These are phyloP conservation scores for Synergus itoensis DNA, from an alignment of 2,888 invertebrate species.

Conservation along the genomic window DNA sequence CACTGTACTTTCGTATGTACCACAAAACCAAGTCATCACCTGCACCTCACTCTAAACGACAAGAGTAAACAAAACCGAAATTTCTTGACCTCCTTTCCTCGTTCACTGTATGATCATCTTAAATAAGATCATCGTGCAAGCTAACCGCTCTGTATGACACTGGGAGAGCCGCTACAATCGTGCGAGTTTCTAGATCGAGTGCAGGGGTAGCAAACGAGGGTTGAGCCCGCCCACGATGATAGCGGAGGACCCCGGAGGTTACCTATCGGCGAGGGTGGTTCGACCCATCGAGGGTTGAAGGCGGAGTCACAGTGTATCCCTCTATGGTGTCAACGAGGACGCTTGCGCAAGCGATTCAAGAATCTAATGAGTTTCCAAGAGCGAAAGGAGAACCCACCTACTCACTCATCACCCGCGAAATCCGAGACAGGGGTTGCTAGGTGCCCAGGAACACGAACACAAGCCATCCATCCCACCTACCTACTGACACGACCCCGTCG, in stretches of 20 bases:
- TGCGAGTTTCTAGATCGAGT: slow-evolving; percentile 37
- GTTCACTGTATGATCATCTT: slow-evolving; percentile 2
- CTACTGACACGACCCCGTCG: slow-evolving; percentile 55
- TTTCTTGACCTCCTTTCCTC: not conserved
- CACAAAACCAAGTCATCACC: slow-evolving; percentile 57
- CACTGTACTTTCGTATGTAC: slow-evolving; percentile 47
- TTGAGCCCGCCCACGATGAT: slow-evolving; percentile 51
- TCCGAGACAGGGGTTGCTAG: slow-evolving; percentile 59
- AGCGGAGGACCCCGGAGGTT: slow-evolving; percentile 20
- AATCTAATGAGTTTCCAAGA: slow-evolving; percentile 34
- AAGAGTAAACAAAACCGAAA: slow-evolving; percentile 21
- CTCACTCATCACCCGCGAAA: slow-evolving; percentile 39
- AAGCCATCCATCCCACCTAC: slow-evolving; percentile 30
- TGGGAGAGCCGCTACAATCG: slow-evolving; percentile 58
- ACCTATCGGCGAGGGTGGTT: slow-evolving; percentile 46
- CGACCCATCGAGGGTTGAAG: slow-evolving; percentile 56
- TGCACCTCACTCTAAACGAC: slow-evolving; percentile 49
- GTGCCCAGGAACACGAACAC: slow-evolving; percentile 57
- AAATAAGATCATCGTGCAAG: slow-evolving; percentile 53
- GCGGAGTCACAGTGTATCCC: slow-evolving; percentile 56
- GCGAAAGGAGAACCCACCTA: slow-evolving; percentile 44
- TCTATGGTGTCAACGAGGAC: slow-evolving; percentile 47
- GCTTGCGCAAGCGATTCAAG: slow-evolving; percentile 46
- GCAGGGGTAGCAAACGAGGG: slow-evolving; percentile 37
- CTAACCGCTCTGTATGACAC: slow-evolving; percentile 70